Evolutionary conservation across 2,888 invertebrate species (phyloP), one percentile per base, ranked within the genome.

Genomic region (Thymelicus acteon): DNA sequence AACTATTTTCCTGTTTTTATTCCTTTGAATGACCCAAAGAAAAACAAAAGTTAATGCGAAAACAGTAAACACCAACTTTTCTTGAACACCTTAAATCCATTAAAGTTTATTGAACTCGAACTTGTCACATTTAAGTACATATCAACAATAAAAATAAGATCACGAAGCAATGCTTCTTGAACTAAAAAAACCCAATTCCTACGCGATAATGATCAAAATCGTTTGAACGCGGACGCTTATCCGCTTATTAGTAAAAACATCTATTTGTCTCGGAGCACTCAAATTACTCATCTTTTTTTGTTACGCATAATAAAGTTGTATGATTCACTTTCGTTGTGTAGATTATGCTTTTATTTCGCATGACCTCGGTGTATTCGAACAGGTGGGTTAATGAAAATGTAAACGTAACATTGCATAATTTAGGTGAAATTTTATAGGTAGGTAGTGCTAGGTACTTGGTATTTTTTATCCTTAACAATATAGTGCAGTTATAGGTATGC

Each of bases 271-370:
- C 68, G 71, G 66, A 67, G 73, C 68, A 74, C 72, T 76, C 65
- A 75, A 75, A 78, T 80, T 80, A 80, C 77, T 80, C 79, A 79
- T 77, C 64, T 60, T 66, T 73, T 44, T 75, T 75, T 75, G 73
- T 79, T 74, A 70, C 67, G 57, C 62, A 72, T 72, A 68, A 67
- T 60, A 61, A 67, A 70, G 68, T 60, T 74, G 62, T 72, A 76
- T 87, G 85, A 86, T 75, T 87, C 86, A 85, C 81, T 78, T 84
- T 83, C 80, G 78, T 83, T 77, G 72, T 76, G 75, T 75, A 72
- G 74, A 72, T 57, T 48, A 61, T 60, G 64, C 63, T 69, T 69
- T 65, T 72, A 72, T 69, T 65, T 67, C 61, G 44, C 52, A 67
- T 57, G 69, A 64, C 69, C 58, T 70, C 64, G 67, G n/a, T 40